A percentile compares a stretch with the other conserved stretches of the same genome.
phyloP scores from a whole-genome alignment of 2,797 vertebrate genomes.

The Typhlichthys eigenmanni region DNA sequence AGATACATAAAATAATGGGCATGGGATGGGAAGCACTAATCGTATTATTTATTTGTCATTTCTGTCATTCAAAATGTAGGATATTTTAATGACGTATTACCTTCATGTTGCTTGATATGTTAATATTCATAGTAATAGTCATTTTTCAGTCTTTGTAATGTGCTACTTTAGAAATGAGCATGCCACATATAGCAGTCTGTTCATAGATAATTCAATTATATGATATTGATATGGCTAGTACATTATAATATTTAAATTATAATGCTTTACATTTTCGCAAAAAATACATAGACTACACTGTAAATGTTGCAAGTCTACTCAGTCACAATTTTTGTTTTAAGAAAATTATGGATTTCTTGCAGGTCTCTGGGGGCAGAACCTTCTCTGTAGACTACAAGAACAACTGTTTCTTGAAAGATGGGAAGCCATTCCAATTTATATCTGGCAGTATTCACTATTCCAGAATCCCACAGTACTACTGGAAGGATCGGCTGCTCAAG shows the following conservation, averaged over 20 bases:
- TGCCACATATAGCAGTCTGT: too few relatives aligned
- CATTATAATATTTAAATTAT: too few relatives aligned
- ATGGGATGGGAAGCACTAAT: not conserved
- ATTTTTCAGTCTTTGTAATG: too few relatives aligned
- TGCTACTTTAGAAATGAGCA: too few relatives aligned
- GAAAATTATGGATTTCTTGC: conserved; percentile 11
- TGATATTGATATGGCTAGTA: too few relatives aligned
- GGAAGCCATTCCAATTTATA: conserved; percentile 86
- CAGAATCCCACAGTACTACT: conserved; percentile 86
- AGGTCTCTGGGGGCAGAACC: conserved; percentile 68
- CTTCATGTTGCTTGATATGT: too few relatives aligned
- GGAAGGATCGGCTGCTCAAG: conserved; percentile 91
- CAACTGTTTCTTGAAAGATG: conserved; percentile 88
- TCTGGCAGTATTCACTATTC: conserved; percentile 96
- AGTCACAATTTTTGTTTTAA: too few relatives aligned
- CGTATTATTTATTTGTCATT: not conserved
- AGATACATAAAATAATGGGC: conserved; percentile 26
- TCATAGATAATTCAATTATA: too few relatives aligned
- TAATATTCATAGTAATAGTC: too few relatives aligned
- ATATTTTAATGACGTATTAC: not conserved
- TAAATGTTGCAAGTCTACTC: too few relatives aligned
- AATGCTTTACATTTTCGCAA: too few relatives aligned
- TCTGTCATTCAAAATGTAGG: not conserved
- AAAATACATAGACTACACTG: too few relatives aligned
- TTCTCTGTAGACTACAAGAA: conserved; percentile 86